Conservation (phyloP, 1,140 invertebrate genomes). For the Goniozus legneri region DNA sequence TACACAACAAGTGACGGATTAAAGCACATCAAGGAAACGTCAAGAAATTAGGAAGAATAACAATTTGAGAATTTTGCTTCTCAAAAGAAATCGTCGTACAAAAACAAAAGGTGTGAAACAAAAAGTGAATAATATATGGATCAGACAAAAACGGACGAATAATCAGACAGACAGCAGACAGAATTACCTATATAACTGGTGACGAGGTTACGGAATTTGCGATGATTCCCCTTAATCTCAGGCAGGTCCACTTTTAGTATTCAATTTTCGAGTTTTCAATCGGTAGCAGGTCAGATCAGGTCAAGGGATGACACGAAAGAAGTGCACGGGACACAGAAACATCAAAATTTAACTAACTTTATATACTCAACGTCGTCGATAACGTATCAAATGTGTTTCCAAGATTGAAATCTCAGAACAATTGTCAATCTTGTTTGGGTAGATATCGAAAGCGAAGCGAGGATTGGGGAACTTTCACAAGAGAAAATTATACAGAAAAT, state of each 20-base stretch:
- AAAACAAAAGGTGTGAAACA: slow-evolving; percentile 7
- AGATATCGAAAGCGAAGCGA: too few relatives aligned
- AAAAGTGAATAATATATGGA: slow-evolving; percentile 24
- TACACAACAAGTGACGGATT: too few relatives aligned
- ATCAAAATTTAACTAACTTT: slow-evolving; percentile 49
- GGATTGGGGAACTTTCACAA: too few relatives aligned
- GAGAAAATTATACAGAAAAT: too few relatives aligned
- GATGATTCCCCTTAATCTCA: slow-evolving; percentile 95
- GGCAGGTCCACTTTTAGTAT: slow-evolving; percentile 83
- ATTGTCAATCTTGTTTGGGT: too few relatives aligned
- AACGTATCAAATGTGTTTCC: background rate
- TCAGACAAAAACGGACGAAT: slow-evolving; percentile 31
- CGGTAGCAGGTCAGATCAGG: slow-evolving; percentile 47
- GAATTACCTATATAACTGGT: slow-evolving; percentile 93
- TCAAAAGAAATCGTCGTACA: too few relatives aligned
- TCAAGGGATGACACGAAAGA: slow-evolving; percentile 50
- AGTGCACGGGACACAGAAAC: slow-evolving; percentile 54
- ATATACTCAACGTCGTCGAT: slow-evolving; percentile 5
- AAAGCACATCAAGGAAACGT: slow-evolving; percentile 17
- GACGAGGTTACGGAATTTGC: slow-evolving; percentile 96
- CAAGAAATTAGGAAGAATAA: slow-evolving; percentile 23
- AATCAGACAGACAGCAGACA: slow-evolving; percentile 39
- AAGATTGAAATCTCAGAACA: too few relatives aligned
- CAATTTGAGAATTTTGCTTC: too few relatives aligned
- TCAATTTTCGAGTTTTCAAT: slow-evolving; percentile 45